These are phyloP conservation scores for Tragulus kanchil DNA, from an alignment of 2,113 vertebrate genomes.

Conservation along the genomic window DNA sequence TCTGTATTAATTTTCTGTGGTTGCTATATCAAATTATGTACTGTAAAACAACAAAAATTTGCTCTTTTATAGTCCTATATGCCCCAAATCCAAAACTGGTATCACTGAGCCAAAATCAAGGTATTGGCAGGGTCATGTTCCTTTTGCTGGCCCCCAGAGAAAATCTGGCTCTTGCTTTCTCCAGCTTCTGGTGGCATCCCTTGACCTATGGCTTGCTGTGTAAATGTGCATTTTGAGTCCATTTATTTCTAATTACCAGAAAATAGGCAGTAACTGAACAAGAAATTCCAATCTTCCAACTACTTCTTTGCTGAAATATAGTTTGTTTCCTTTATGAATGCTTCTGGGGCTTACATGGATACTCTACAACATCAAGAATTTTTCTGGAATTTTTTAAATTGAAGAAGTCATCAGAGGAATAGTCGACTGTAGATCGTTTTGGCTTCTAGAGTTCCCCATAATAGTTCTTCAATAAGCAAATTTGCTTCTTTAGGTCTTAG, in stretches of 20 bases:
- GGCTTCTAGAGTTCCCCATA: neutral
- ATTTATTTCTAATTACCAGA: neutral
- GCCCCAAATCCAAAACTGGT: neutral
- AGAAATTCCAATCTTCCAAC: neutral
- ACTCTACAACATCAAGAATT: neutral
- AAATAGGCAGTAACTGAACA: neutral
- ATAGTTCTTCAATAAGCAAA: neutral
- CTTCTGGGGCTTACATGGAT: neutral
- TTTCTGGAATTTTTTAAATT: neutral
- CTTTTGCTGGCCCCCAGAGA: neutral
- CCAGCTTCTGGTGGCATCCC: neutral
- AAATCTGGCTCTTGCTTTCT: neutral
- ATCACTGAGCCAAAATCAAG: neutral
- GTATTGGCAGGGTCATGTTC: neutral
- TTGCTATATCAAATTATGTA: neutral
- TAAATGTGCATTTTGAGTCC: neutral
- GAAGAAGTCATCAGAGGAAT: neutral
- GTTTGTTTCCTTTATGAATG: neutral
- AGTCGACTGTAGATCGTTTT: neutral
- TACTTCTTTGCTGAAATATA: neutral
- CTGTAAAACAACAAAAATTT: conserved; percentile 5
- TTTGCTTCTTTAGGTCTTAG: neutral
- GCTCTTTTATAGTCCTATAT: neutral
- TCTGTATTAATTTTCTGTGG: neutral
- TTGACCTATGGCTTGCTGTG: neutral